Conservation (phyloP, 2,888 invertebrate genomes). For the Homarus gammarus region DNA sequence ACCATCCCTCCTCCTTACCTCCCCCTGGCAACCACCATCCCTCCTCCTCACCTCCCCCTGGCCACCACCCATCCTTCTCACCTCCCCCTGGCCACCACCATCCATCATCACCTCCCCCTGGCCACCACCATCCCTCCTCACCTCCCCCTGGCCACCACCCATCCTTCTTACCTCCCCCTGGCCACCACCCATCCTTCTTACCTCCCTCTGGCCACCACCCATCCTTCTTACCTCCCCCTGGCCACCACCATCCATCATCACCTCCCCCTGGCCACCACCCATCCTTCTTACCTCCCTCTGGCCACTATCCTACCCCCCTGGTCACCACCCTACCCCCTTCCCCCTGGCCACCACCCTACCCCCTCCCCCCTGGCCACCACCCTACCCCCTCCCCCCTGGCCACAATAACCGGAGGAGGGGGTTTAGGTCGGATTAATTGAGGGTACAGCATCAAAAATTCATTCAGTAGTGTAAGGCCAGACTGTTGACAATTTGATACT, state of each 20-base stretch:
- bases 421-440: conserved; percentile 50
- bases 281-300: neutral
- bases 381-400: conserved; percentile 6
- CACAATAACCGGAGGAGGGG: conserved; percentile 54
- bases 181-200: no score
- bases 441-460: conserved; percentile 47
- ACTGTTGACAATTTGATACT: neutral
- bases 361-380: neutral
- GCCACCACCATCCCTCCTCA: no score
- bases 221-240: no score
- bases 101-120: no score
- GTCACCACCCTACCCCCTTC: neutral
- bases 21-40: no score
- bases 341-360: neutral
- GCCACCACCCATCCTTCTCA: no score
- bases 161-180: no score
- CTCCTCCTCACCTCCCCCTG: no score
- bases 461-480: conserved; percentile 20
- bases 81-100: no score
- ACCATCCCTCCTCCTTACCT: no score
- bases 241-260: no score
- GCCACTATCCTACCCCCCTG: neutral
- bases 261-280: no score
- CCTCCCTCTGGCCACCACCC: neutral
- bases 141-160: neutral